Percentiles rank a stretch among this genome's conserved stretches.
Conservation (phyloP, 2,888 invertebrate species). For the Tenodera sinensis region DNA sequence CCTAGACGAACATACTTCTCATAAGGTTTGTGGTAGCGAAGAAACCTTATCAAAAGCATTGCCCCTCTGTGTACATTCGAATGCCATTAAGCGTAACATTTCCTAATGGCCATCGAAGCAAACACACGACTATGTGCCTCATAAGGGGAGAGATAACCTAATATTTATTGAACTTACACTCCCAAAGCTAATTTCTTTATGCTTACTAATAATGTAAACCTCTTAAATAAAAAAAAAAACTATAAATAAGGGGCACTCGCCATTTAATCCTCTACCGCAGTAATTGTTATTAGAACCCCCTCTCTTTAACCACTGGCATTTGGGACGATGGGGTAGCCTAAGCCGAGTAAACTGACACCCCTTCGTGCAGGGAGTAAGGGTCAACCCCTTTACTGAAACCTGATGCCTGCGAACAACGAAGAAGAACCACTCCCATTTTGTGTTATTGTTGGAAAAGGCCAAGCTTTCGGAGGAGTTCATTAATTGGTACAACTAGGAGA, state of each 20-base stretch:
- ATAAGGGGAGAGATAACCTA: too few relatives aligned
- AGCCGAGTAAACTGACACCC: background rate
- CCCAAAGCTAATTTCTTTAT: background rate
- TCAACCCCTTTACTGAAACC: background rate
- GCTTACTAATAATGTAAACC: background rate
- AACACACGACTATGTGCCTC: too few relatives aligned
- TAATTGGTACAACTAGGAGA: background rate
- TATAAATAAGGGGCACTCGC: background rate
- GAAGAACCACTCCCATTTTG: background rate
- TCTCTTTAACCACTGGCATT: background rate
- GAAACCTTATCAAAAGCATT: too few relatives aligned
- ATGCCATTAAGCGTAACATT: too few relatives aligned
- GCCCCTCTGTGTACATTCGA: too few relatives aligned
- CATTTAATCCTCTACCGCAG: background rate
- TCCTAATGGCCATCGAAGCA: too few relatives aligned
- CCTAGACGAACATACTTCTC: too few relatives aligned
- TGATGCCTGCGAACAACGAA: background rate
- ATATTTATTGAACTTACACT: too few relatives aligned
- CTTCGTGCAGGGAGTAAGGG: background rate
- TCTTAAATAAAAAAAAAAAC: background rate
- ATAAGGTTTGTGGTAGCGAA: too few relatives aligned
- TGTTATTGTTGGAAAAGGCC: background rate
- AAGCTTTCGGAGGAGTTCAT: background rate
- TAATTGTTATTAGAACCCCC: background rate
- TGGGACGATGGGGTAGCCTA: background rate